phyloP scores from a whole-genome alignment of 2,113 vertebrate species.

The Bettongia penicillata region DNA sequence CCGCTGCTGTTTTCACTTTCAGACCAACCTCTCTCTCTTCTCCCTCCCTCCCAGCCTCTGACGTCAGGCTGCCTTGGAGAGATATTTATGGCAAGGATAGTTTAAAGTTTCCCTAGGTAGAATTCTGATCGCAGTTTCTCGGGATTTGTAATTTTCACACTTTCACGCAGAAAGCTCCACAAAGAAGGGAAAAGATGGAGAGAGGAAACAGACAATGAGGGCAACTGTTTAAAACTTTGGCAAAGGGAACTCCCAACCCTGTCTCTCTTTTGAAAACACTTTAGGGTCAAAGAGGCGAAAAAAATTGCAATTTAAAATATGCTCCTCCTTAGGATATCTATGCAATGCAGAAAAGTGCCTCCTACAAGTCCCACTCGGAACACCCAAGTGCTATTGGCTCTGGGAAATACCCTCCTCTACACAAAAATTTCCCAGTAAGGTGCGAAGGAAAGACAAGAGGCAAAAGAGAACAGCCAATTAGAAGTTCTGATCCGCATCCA shows the following conservation, averaged over 20 bases:
- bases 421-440: background rate
- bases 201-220: conserved; percentile 29
- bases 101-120: conserved; percentile 80
- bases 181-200: background rate
- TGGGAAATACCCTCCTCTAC: background rate
- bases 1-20: conserved; percentile 79
- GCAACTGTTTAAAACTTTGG: conserved; percentile 58
- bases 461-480: conserved; percentile 48
- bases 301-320: conserved; percentile 54
- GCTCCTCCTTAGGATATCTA: background rate
- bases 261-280: conserved; percentile 65
- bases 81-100: conserved; percentile 83
- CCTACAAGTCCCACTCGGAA: background rate
- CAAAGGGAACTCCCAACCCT: conserved; percentile 64
- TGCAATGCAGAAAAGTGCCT: background rate
- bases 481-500: conserved; percentile 61
- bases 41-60: conserved; percentile 77
- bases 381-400: no score
- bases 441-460: background rate
- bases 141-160: conserved; percentile 73
- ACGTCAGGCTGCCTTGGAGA: conserved; percentile 82
- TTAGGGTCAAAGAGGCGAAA: conserved; percentile 73
- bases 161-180: conserved; percentile 58
- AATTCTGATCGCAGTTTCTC: conserved; percentile 63
- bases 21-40: conserved; percentile 71